Evolutionary conservation across 2,797 vertebrate species (phyloP).

Genomic region (Chelonia mydas): DNA sequence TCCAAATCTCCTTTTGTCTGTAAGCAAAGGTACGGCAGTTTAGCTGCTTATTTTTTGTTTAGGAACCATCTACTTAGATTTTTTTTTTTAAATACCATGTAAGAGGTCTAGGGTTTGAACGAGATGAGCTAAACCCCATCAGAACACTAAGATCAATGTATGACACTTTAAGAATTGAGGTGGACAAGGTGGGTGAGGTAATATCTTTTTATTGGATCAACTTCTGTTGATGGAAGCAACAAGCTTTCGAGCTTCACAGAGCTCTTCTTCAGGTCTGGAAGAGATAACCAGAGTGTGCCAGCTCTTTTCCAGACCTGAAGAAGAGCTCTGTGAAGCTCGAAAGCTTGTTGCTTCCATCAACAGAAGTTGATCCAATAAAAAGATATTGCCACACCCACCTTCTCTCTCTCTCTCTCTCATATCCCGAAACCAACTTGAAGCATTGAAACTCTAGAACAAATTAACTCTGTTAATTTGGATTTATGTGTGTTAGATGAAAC

Average conservation of each 20-base stretch:
- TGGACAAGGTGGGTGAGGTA: background rate
- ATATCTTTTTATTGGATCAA: background rate
- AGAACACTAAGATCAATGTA: background rate
- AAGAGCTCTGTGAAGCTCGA: background rate
- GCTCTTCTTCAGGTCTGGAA: background rate
- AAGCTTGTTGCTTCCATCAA: background rate
- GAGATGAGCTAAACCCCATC: background rate
- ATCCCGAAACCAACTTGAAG: background rate
- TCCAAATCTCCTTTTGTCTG: slow-evolving; percentile 96
- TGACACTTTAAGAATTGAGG: background rate
- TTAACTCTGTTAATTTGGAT: background rate
- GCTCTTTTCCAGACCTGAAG: background rate
- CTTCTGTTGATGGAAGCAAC: background rate
- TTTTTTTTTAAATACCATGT: background rate
- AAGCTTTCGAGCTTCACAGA: background rate
- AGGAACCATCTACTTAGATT: background rate
- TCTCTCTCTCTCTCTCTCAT: background rate
- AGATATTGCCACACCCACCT: background rate
- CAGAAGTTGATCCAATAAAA: background rate
- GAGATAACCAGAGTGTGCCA: no score
- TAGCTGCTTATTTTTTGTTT: background rate
- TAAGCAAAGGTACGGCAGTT: slow-evolving; percentile 95
- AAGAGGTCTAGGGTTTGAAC: slow-evolving; percentile 17
- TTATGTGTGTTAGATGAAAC: background rate
- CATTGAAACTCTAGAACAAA: background rate